Evolutionary conservation across 2,888 invertebrate species (phyloP).

Genomic region (Parochlus steinenii): DNA sequence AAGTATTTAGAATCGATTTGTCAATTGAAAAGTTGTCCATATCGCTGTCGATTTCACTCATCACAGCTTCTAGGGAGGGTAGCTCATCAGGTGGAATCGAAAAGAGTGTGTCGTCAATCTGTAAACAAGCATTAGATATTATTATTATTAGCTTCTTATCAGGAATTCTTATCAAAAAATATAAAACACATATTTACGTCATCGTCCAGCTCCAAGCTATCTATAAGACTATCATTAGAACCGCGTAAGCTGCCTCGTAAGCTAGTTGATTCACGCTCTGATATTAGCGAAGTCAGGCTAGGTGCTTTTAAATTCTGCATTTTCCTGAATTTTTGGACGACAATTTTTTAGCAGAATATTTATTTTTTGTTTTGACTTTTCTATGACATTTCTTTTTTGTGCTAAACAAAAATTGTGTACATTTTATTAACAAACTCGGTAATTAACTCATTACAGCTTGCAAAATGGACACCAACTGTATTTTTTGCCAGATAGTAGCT

Average conservation of each 20-base stretch:
- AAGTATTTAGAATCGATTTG: constrained; percentile 20
- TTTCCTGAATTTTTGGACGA: too few relatives aligned
- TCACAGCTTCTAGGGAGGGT: constrained; percentile 64
- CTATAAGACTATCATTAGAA: constrained; percentile 46
- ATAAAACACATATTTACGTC: constrained; percentile 32
- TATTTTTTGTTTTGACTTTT: not conserved
- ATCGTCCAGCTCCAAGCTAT: constrained; percentile 44
- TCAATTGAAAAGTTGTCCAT: constrained; percentile 38
- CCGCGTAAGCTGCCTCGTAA: constrained; percentile 49
- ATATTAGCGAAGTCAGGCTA: constrained; percentile 36
- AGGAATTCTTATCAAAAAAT: not conserved
- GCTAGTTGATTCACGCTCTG: too few relatives aligned
- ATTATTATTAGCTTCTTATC: constrained; percentile 5
- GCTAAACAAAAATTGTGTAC: too few relatives aligned
- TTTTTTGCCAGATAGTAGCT: too few relatives aligned
- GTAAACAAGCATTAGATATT: constrained; percentile 1
- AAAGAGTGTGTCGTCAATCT: constrained; percentile 70
- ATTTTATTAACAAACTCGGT: too few relatives aligned
- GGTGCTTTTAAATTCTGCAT: constrained; percentile 30
- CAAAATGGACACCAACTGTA: too few relatives aligned
- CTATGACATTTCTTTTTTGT: not conserved
- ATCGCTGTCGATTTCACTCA: constrained; percentile 55
- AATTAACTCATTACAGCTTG: too few relatives aligned
- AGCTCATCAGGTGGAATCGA: constrained; percentile 59
- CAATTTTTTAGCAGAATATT: not conserved